Evolutionary conservation across 2,113 vertebrate species (phyloP).

Genomic region (Progne subis): DNA sequence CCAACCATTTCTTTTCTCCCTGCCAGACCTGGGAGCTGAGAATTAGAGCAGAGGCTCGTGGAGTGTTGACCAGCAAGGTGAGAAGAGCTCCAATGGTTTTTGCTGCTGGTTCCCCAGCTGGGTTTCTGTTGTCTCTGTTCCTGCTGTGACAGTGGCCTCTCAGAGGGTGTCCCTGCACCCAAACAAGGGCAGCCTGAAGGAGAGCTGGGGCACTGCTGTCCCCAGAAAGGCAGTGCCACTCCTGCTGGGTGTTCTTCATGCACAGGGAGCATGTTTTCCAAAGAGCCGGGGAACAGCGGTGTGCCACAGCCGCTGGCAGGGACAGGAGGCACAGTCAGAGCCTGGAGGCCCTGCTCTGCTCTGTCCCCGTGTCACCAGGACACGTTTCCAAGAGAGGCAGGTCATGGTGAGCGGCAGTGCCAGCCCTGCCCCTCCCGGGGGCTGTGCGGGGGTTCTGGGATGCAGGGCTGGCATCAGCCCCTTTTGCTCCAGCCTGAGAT

Average conservation of each 20-base stretch:
- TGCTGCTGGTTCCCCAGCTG: not conserved
- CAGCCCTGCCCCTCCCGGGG: not conserved
- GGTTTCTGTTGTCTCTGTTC: not conserved
- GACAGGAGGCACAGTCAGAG: too few species aligned
- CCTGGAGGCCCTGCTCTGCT: too few species aligned
- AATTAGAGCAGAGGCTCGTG: accelerated
- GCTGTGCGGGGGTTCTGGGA: not conserved
- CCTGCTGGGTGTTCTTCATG: accelerated
- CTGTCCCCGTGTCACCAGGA: not conserved
- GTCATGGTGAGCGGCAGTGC: not conserved
- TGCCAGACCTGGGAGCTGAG: not conserved
- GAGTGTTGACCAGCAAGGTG: not conserved
- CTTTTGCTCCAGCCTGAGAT: not conserved
- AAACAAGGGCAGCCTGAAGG: accelerated
- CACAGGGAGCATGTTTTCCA: not conserved
- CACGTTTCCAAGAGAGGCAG: not conserved
- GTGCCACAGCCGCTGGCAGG: not conserved
- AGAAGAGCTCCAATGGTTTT: not conserved
- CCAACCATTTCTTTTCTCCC: not conserved
- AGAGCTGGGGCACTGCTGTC: accelerated
- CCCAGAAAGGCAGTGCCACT: not conserved
- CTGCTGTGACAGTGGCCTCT: too few species aligned
- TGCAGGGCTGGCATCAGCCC: accelerated
- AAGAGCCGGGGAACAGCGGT: not conserved
- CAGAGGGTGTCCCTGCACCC: not conserved